Percentiles rank a stretch among this genome's conserved stretches.
phyloP scores from a whole-genome alignment of 2,113 vertebrate genomes.

The Aldabrachelys gigantea region DNA sequence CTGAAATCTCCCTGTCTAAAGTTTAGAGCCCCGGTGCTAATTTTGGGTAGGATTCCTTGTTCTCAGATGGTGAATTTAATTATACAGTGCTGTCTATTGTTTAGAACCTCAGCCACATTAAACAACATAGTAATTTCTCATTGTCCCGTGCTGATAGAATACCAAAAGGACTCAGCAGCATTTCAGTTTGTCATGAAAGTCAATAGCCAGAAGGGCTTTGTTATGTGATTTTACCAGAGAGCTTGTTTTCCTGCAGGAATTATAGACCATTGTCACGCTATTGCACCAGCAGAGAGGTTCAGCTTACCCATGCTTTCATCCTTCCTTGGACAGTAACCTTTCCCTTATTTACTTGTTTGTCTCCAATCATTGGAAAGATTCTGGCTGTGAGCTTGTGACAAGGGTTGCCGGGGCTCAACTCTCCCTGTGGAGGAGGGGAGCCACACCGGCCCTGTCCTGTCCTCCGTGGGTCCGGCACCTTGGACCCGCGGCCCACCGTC shows the following conservation, averaged over 20 bases:
- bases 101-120: not conserved
- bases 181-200: not conserved
- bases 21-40: fast-evolving
- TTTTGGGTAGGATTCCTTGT: not conserved
- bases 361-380: not conserved
- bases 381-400: not conserved
- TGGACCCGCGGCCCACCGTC: too few relatives aligned
- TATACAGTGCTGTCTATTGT: not conserved
- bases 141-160: not conserved
- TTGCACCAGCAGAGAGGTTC: not conserved
- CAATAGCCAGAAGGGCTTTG: not conserved
- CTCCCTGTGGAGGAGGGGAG: too few relatives aligned
- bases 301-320: not conserved
- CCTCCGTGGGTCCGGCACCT: too few relatives aligned
- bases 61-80: not conserved
- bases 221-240: not conserved
- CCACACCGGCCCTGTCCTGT: too few relatives aligned
- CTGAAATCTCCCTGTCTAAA: not conserved
- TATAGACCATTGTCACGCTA: not conserved
- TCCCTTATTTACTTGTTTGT: constrained; percentile 9
- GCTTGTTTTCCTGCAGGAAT: not conserved
- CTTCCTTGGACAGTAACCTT: not conserved
- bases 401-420: too few relatives aligned
- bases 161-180: not conserved
- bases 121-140: not conserved